Evolutionary conservation across 2,888 invertebrate species (phyloP).

Genomic region (Mycalesis mineus): DNA sequence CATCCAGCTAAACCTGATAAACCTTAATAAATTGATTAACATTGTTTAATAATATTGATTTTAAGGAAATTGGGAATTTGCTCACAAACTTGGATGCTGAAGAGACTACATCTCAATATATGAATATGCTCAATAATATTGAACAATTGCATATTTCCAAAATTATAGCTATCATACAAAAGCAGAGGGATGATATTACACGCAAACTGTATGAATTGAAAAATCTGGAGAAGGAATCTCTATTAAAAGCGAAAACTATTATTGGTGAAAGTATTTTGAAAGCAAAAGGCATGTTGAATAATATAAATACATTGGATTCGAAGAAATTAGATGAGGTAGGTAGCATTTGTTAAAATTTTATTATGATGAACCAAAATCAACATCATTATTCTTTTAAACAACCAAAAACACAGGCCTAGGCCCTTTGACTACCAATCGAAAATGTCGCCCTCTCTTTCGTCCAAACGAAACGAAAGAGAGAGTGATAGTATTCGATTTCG

Average conservation of each 20-base stretch:
- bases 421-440: too few relatives aligned
- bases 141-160: slow-evolving; percentile 75
- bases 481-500: too few relatives aligned
- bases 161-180: slow-evolving; percentile 72
- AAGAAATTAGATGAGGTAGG: slow-evolving; percentile 50
- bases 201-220: slow-evolving; percentile 49
- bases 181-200: slow-evolving; percentile 66
- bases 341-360: too few relatives aligned
- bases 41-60: background rate
- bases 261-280: slow-evolving; percentile 49
- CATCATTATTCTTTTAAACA: too few relatives aligned
- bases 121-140: slow-evolving; percentile 50
- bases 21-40: too few relatives aligned
- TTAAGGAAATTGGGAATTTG: slow-evolving; percentile 61
- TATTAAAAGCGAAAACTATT: slow-evolving; percentile 46
- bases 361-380: too few relatives aligned
- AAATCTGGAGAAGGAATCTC: slow-evolving; percentile 49
- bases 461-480: too few relatives aligned
- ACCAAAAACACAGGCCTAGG: too few relatives aligned
- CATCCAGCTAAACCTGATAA: too few relatives aligned
- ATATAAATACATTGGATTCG: slow-evolving; percentile 37
- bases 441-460: too few relatives aligned
- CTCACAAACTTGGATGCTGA: slow-evolving; percentile 54
- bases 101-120: slow-evolving; percentile 44
- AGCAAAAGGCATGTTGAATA: slow-evolving; percentile 35